Evolutionary conservation across 2,113 vertebrate genomes (phyloP).

Genomic region (Perca flavescens): DNA sequence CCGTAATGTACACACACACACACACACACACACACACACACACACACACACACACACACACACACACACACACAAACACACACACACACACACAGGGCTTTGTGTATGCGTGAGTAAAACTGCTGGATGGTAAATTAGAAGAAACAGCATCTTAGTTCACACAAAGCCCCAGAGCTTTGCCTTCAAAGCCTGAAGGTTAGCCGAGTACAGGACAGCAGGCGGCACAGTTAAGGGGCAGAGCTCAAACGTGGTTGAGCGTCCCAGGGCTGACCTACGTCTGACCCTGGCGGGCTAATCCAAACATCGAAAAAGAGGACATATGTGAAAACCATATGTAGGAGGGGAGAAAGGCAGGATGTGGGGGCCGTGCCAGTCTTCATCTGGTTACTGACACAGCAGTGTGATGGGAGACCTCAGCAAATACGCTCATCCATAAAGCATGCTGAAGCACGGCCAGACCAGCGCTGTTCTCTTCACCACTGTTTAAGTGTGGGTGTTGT

Average conservation of each 20-base stretch:
- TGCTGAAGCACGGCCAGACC: conserved; percentile 53
- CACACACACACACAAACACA: not conserved
- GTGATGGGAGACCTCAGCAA: conserved; percentile 66
- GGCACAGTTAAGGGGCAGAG: conserved; percentile 29
- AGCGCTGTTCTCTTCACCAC: conserved; percentile 36
- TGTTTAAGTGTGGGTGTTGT: conserved; percentile 42
- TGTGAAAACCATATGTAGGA: conserved; percentile 74
- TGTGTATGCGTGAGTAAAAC: conserved; percentile 43
- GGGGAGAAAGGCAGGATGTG: conserved; percentile 59
- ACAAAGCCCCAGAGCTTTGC: conserved; percentile 34
- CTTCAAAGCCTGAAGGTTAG: conserved; percentile 55
- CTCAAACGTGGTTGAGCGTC: conserved; percentile 45
- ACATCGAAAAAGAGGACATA: conserved; percentile 58
- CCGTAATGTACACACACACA: conserved; percentile 10
- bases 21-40: not conserved
- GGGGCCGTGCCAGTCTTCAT: conserved; percentile 68
- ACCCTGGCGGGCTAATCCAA: conserved; percentile 62
- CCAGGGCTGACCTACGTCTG: conserved; percentile 60
- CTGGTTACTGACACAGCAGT: conserved; percentile 72
- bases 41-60: conserved; percentile 1
- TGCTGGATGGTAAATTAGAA: conserved; percentile 40
- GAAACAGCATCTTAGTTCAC: conserved; percentile 50
- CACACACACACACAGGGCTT: not conserved
- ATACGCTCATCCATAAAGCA: conserved; percentile 78
- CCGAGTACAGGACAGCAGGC: conserved; percentile 55